Percentiles rank a stretch among this genome's conserved stretches.
Evolutionary conservation across 2,113 vertebrate species (phyloP).

Genomic region (Rattus rattus): DNA sequence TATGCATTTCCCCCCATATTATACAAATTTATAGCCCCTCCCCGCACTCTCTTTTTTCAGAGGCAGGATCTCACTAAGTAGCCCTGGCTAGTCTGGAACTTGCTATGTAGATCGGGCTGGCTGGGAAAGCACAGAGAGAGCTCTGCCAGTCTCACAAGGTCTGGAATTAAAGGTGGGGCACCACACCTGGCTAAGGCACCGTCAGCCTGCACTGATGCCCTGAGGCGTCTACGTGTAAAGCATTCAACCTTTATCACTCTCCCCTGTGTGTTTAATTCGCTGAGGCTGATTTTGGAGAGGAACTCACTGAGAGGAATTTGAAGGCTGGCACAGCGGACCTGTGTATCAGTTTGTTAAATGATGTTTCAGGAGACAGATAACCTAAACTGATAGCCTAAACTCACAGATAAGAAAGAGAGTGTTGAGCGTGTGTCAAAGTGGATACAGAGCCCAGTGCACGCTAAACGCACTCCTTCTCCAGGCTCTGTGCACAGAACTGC

Average conservation of each 20-base stretch:
- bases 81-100: neutral
- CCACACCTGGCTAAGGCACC: neutral
- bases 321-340: neutral
- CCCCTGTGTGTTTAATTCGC: neutral
- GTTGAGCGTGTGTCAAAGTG: neutral
- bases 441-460: neutral
- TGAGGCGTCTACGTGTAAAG: neutral
- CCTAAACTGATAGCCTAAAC: neutral
- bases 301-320: neutral
- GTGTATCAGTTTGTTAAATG: neutral
- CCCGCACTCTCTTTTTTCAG: neutral
- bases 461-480: neutral
- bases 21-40: neutral
- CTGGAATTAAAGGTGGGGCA: neutral
- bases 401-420: neutral
- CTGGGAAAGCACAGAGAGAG: no score
- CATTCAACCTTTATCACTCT: neutral
- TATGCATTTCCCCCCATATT: neutral
- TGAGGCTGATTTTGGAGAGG: neutral
- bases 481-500: fast-evolving
- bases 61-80: neutral
- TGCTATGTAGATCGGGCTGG: neutral
- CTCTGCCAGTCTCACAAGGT: no score
- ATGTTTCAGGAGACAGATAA: neutral
- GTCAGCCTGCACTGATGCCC: neutral